Evolutionary conservation across 1,140 invertebrate species (phyloP), one percentile per base, ranked within the genome.

Genomic region (Wasmannia auropunctata): DNA sequence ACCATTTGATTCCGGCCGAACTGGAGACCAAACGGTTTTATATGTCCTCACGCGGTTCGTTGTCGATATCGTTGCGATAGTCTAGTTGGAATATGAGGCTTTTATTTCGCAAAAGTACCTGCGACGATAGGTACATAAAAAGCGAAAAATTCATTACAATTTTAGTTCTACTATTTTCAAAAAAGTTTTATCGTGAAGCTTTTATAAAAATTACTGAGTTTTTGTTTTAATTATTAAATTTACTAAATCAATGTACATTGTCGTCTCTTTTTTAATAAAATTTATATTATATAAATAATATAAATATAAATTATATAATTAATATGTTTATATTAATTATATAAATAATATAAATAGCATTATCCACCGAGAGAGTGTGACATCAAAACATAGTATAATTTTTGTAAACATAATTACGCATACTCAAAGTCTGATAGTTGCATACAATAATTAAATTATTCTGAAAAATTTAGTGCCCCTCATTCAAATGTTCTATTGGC

Each of bases 1-100:
- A 91, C 77, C 89, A 67, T 92, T 91, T 91, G 93, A 92, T 92
- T 93, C 91, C 65, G 80, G 60, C 25, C 60, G 87, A 74, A 43
- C 74, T 11, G 67, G 54, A 88, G 81, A 85, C 49, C 40, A 46
- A 58, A 76, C 46, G 86, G 46, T 88, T 87, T 87, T 65, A 25
- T 74, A 46, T 46, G 25, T 60, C 14, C 37, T 72, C 58, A 22
- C 37, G 58, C 28, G 40, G 43, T 37, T 56, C 65, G 60, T 40
- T 46, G 34, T 37, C 60, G 76, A 43, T 28, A 58, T 69, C 34
- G 16, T 7, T 2, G 28, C 19, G 49, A 75, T 74, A 75, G 43
- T 51, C 67, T 22, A n/a, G 19, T 43, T 67, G 31, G 60, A 3
- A 67, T 79, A 43, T 19, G 31, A 72, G 51, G 28, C 56, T 84